Base-by-base conservation (phyloP, 2,113 vertebrate species). In the Lota lota region DNA sequence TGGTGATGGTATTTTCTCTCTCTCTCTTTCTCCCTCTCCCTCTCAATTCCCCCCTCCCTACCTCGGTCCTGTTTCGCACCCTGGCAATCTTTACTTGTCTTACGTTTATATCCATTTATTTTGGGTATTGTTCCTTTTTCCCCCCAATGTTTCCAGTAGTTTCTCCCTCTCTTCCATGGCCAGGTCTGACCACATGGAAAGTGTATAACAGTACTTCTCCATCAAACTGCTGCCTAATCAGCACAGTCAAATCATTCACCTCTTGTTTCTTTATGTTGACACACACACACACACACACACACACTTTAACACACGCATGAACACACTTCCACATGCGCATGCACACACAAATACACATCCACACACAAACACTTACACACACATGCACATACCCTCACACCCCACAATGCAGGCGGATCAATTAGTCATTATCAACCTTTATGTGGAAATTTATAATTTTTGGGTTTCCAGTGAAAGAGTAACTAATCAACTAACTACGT, bases 201-300 rank as follows among this genome's bases (percentile, higher is more conserved):
- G 51, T 81, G 67, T 81, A 54, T 63, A 5, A 56, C 72, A 70
- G 67, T 75, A 79, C 68, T 74, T 66, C 62, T 51, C 19, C 63
- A 70, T 73, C 70, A 77, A 19, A 4, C 63, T 28, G 75, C 40
- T 69, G 63, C 76, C 69, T 79, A 82, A 85, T 85, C 81, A 87
- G 61, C 73, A 70, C 17, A 72, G 70, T 19, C 40, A 77, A 70
- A 75, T 70, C 66, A 72, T 64, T 62, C 64, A 73, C 64, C 63
- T 65, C 18, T 15, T 58, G 58, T 56, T 33, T 22, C 47, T 62
- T 21, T 56, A 33, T 28, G 1, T 20, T 22, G 20, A 66, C 60
- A 66, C 68, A 68, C 71, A 67, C 61, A 57, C 47, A 12, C 7
- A 33, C 28, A 33, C 40, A 8, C 40, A 47, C 17, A 61, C 57